Evolutionary conservation across 2,888 invertebrate genomes (phyloP).

Genomic region (Yponomeuta plumbellus): DNA sequence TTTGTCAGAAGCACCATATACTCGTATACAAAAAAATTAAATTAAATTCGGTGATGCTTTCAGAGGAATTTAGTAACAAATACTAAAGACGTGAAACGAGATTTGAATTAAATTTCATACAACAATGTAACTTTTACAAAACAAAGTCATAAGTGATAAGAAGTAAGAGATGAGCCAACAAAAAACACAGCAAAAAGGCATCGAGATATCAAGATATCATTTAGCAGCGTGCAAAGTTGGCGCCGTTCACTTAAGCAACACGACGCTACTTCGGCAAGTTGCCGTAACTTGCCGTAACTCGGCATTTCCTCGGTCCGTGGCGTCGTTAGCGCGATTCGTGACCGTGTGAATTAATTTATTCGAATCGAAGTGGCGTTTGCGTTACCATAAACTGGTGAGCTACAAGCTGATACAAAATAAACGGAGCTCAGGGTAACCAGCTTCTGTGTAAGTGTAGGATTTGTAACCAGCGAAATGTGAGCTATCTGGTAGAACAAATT

Average conservation of each 20-base stretch:
- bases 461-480: not conserved
- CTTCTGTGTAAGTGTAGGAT: not conserved
- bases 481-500: not conserved
- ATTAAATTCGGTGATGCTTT: too few species aligned
- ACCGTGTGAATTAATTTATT: slow-evolving; percentile 66
- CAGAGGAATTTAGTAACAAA: too few species aligned
- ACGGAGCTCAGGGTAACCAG: not conserved
- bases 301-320: slow-evolving; percentile 48
- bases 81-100: too few species aligned
- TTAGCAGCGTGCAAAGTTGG: slow-evolving; percentile 6
- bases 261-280: slow-evolving; percentile 1
- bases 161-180: not conserved
- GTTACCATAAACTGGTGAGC: not conserved
- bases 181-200: not conserved
- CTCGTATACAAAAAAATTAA: too few species aligned
- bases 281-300: slow-evolving; percentile 4
- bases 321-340: slow-evolving; percentile 65
- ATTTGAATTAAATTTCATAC: too few species aligned
- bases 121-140: too few species aligned
- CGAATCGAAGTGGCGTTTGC: slow-evolving; percentile 24
- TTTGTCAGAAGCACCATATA: too few species aligned
- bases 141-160: not conserved
- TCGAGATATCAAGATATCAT: slow-evolving; percentile 5
- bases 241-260: not conserved
- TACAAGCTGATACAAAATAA: not conserved